Evolutionary conservation across 2,888 invertebrate genomes (phyloP), one percentile per base, ranked within the genome.

Genomic region (Tiliacea citrago): DNA sequence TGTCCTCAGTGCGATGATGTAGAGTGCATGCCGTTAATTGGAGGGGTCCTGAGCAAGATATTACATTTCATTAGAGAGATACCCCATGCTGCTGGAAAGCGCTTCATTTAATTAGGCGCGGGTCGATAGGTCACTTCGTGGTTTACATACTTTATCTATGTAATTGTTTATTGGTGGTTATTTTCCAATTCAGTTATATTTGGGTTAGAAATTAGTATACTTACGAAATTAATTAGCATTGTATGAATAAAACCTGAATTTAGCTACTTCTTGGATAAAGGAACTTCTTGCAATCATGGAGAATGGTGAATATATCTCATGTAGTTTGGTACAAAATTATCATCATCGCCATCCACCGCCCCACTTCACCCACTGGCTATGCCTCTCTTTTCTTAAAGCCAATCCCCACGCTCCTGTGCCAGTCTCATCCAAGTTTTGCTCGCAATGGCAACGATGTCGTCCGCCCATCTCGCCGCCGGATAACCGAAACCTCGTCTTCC

Each of bases 11-110:
- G 61, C 60, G 72, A 60, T 73, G 77, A 81, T 77, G 83, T 81
- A 79, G 81, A 81, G 78, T 75, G 82, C 80, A 80, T 78, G 75
- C 79, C 62, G 82, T 86, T 90, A 90, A 92, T 92, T 91, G 88
- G 79, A 88, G 87, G 82, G 88, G 87, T 88, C 87, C 86, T 81
- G 79, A 78, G 71, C 74, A 75, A 84, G 84, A 86, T 88, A 89
- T 91, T 88, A 90, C 83, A 88, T 89, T 90, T 89, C 87, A 90
- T 91, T 91, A 89, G 77, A 71, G 83, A 83, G 83, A 88, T 85
- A 86, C 81, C 82, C 68, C 72, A 70, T 82, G 85, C 76, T 45
- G 73, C 57, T 86, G 86, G 87, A 82, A 86, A 81, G 79, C 69
- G 83, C 87, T 86, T 88, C 88, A 88, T 89, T 90, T 91, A 89